Base-by-base conservation (phyloP, 2,797 vertebrate species). In the Enteromius viviparus region DNA sequence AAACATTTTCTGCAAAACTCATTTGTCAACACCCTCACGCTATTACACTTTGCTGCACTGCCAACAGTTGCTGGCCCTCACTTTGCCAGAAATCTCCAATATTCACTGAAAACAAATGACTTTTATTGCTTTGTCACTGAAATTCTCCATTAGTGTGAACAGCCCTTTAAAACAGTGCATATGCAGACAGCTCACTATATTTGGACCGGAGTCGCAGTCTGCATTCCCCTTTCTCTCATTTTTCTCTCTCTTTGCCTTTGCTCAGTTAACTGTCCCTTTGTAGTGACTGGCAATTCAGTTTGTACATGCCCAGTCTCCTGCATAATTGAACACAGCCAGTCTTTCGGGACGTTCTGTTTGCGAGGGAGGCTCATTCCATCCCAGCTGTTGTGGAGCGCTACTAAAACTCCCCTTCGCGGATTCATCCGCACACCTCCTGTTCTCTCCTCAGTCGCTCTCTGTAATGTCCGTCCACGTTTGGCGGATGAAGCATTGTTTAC, bases 251-350 rank as follows among this genome's bases (percentile, higher is more conserved):
- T 72, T 85, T 55, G 26, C n/a, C 51, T 32, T 69, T 49, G 26
- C 78, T 49, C 40, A 55, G 49, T 68, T 78, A 66, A 79, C 62
- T 70, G 47, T 76, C 75, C 75, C 76, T 82, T 60, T 62, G 37
- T 74, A 37, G 64, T 15, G 40, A 80, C 62, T 82, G 84, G 58
- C 55, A 82, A 62, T 66, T 78, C 60, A 62, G 75, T 82, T 80
- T 80, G 64, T 79, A 66, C 85, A 82, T 55, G 62, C 71, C 49
- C 21, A n/a, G 79, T 71, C 72, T 86, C 79, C 79, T 84, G 82
- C 80, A 77, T 76, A 77, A 86, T 80, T 84, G 72, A 86, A 82
- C 72, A 86, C 15, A 78, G 82, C n/a, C 60, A 3, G 76, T 62
- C 85, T 76, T 34, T 29, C 62, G 83, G 62, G 83, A 83, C 11